These are phyloP conservation scores for Phasia obesa DNA, from an alignment of 2,888 invertebrate genomes.

Conservation along the genomic window DNA sequence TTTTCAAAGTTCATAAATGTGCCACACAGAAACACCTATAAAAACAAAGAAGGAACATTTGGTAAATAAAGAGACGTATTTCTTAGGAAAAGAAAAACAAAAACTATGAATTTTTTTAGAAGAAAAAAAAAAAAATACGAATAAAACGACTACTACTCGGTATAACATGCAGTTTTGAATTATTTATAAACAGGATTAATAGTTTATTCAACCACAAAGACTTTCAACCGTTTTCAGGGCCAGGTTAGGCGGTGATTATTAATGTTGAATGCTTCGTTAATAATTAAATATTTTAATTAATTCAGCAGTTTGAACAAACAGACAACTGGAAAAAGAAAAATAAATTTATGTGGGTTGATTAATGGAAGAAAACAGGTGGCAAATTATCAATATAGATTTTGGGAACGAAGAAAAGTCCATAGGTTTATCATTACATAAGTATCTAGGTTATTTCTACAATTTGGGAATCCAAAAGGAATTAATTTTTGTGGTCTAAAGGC, in stretches of 20 bases:
- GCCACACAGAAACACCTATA: constrained; percentile 24
- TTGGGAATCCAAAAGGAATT: no score
- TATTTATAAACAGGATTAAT: constrained; percentile 29
- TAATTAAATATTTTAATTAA: constrained; percentile 67
- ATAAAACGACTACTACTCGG: neutral
- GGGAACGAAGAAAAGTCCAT: no score
- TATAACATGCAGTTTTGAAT: constrained; percentile 3
- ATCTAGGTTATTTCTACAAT: no score
- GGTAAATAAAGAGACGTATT: neutral
- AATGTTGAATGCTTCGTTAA: constrained; percentile 54
- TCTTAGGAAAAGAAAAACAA: constrained; percentile 7
- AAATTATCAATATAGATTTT: no score
- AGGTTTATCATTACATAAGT: no score
- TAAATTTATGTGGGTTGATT: neutral
- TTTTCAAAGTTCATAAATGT: constrained; percentile 61
- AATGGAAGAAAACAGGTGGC: no score
- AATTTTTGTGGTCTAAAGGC: no score
- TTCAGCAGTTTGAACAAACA: constrained; percentile 43
- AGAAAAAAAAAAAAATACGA: neutral
- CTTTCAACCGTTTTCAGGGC: constrained; percentile 16
- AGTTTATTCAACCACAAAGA: constrained; percentile 28
- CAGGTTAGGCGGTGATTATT: constrained; percentile 28
- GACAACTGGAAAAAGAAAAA: neutral
- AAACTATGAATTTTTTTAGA: constrained; percentile 20
- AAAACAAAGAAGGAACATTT: neutral